Percentiles rank a stretch among this genome's conserved stretches.
Conservation (phyloP, 1,140 invertebrate genomes). For the Lasioglossum albipes region DNA sequence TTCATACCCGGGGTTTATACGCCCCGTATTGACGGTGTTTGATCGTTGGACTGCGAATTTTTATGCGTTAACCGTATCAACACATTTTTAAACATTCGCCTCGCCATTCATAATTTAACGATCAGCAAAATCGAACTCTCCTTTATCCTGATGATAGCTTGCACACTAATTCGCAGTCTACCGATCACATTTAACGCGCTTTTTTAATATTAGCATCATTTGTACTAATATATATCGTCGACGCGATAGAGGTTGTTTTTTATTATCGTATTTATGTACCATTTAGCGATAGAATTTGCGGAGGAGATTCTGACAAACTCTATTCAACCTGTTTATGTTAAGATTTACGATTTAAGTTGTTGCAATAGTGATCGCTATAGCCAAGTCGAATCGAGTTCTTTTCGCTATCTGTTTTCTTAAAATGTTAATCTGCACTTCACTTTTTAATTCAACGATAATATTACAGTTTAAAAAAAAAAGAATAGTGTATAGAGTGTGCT, state of each 20-base stretch:
- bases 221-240: slow-evolving; percentile 3
- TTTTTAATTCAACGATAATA: too few species aligned
- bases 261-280: slow-evolving; percentile 33
- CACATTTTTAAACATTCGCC: too few species aligned
- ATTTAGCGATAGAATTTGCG: background rate
- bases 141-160: too few species aligned
- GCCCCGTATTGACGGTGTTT: too few species aligned
- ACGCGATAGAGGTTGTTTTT: background rate
- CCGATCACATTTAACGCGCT: background rate
- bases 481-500: background rate
- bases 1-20: background rate
- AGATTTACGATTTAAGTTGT: background rate
- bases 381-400: background rate
- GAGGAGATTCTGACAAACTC: slow-evolving; percentile 7
- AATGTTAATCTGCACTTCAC: background rate
- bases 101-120: too few species aligned
- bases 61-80: too few species aligned
- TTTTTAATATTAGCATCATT: background rate
- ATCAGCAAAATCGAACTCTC: too few species aligned
- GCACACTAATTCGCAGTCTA: too few species aligned
- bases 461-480: too few species aligned
- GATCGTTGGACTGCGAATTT: too few species aligned
- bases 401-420: background rate
- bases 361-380: background rate
- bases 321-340: slow-evolving; percentile 16